Base-by-base conservation (phyloP, 2,888 invertebrate species). In the Plebejus melissa region DNA sequence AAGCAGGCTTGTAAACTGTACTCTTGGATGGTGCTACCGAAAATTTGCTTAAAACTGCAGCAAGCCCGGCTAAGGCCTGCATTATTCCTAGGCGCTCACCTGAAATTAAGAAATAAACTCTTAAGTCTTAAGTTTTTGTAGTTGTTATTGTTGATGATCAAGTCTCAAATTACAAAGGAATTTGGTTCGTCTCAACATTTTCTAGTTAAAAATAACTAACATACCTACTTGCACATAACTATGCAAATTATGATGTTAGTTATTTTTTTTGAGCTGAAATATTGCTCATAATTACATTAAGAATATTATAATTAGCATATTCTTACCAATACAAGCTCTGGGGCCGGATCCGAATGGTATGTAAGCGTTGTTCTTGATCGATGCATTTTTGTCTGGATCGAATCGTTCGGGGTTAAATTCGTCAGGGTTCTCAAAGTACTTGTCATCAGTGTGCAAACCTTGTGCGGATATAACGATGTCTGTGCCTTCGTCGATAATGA, bases 401-500 rank as follows among this genome's bases (percentile, higher is more conserved):
- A 80, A 80, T 58, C 79, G 76, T 57, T 78, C 77, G 2, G 82
- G 80, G 28, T 77, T 76, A 54, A 80, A 81, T 50, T 78, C 76
- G 13, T 80, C 71, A 57, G 82, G 80, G 41, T 79, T 46, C 11
- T 76, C 74, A 75, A 78, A 81, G 75, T 80, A 79, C 69, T 78
- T 75, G 4, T 80, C 76, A 22, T 82, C 81, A 22, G 74, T 75
- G 9, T 81, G 81, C 38, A 82, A 60, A 0, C 74, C 78, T 36
- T 77, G 76, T 0, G 78, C 76, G 6, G 81, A 79, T 16, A 82
- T 77, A 6, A 79, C 11, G 0, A 81, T 57, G 13, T 16, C 9
- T 0, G 79, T 76, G n/a, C 78, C 80, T 69, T 79, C 76, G 60
- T 87, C 81, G n/a, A 90, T 88, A 0, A 86, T 88, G 4, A 90